phyloP scores from a whole-genome alignment of 2,113 vertebrate species.

The Dicrurus megarhynchus region DNA sequence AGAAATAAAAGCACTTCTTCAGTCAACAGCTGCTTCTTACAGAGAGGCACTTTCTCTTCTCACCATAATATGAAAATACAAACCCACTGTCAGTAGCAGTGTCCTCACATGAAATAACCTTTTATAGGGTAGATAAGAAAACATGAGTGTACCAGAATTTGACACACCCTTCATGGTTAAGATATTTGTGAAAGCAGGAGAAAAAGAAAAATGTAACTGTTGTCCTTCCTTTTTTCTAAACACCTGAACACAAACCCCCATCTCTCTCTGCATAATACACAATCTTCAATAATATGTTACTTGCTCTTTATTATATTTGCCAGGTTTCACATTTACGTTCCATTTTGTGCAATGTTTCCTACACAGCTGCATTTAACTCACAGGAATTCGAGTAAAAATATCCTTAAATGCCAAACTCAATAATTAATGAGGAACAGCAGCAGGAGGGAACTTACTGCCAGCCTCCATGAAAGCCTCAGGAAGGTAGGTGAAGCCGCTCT shows the following conservation, averaged over 20 bases:
- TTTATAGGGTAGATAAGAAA: neutral
- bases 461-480: conserved; percentile 96
- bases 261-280: neutral
- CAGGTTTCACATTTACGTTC: neutral
- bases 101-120: neutral
- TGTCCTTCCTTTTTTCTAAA: neutral
- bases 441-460: conserved; percentile 83
- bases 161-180: neutral
- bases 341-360: neutral
- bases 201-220: neutral
- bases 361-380: neutral
- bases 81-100: neutral
- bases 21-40: neutral
- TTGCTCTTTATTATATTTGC: neutral
- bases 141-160: neutral
- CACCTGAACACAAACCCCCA: neutral
- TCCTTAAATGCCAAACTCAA: conserved; percentile 9
- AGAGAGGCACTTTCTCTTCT: neutral
- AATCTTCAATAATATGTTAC: neutral
- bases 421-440: conserved; percentile 53
- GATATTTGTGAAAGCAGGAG: neutral
- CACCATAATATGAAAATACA: neutral
- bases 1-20: conserved; percentile 1
- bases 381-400: conserved; percentile 1
- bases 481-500: conserved; percentile 92